These are phyloP conservation scores for Hoplostethus mediterraneus DNA, from an alignment of 2,797 vertebrate species.

Conservation along the genomic window DNA sequence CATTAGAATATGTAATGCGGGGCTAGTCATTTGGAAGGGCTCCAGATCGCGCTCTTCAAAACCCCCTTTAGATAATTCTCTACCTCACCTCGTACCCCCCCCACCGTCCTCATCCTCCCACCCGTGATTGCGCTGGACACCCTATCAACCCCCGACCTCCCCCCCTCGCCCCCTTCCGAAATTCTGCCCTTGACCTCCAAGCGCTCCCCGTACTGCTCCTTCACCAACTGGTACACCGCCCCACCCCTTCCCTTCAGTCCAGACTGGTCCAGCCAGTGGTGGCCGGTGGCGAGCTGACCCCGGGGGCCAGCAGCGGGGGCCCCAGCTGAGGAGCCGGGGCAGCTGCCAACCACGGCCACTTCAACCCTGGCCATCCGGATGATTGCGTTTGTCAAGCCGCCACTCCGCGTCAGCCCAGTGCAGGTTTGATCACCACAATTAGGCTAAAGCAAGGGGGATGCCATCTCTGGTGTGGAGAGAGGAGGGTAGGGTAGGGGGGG, in stretches of 20 bases:
- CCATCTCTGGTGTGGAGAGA: constrained; percentile 37
- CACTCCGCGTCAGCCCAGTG: constrained; percentile 80
- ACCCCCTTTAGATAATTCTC: constrained; percentile 79
- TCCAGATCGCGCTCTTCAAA: constrained; percentile 84
- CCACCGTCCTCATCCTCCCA: constrained; percentile 41
- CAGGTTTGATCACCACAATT: constrained; percentile 84
- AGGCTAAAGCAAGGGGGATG: constrained; percentile 69
- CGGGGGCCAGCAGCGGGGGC: constrained; percentile 66
- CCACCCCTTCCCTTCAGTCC: constrained; percentile 52
- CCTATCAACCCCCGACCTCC: constrained; percentile 30
- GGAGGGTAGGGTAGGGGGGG: background rate
- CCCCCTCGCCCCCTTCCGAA: constrained; percentile 43
- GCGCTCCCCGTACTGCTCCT: constrained; percentile 34
- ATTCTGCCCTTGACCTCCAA: constrained; percentile 69
- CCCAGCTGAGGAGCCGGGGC: constrained; percentile 85
- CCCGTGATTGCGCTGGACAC: constrained; percentile 31
- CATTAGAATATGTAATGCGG: constrained; percentile 79
- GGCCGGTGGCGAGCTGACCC: constrained; percentile 74
- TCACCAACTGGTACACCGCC: constrained; percentile 10
- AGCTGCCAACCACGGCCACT: constrained; percentile 86
- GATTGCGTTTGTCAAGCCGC: constrained; percentile 88
- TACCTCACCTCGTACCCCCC: constrained; percentile 34
- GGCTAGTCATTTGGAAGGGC: constrained; percentile 84
- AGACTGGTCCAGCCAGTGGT: constrained; percentile 52
- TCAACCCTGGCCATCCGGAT: constrained; percentile 84